These are phyloP conservation scores for Chrysomela aeneicollis DNA, from an alignment of 2,888 invertebrate genomes.

Conservation along the genomic window DNA sequence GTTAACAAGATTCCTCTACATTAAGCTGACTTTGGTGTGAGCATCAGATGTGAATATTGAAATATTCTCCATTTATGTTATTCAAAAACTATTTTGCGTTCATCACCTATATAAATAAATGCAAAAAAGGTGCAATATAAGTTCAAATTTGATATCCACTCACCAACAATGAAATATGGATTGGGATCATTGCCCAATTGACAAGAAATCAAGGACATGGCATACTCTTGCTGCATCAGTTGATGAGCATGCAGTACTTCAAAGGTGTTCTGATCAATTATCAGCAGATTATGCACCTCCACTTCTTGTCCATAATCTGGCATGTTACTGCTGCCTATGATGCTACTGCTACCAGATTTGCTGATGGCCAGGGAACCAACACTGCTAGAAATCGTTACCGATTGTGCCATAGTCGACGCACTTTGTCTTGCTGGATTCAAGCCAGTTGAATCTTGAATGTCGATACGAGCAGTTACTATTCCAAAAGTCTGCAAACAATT, in stretches of 20 bases:
- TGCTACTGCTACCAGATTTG: slow-evolving; percentile 61
- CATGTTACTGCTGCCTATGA: slow-evolving; percentile 50
- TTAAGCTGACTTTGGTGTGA: no score
- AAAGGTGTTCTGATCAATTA: slow-evolving; percentile 96
- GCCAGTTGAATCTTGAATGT: slow-evolving; percentile 82
- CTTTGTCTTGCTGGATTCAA: slow-evolving; percentile 72
- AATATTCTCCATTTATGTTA: no score
- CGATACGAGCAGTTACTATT: slow-evolving; percentile 88
- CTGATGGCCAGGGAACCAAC: slow-evolving; percentile 61
- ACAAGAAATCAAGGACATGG: slow-evolving; percentile 89
- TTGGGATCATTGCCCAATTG: slow-evolving; percentile 90
- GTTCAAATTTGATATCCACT: slow-evolving; percentile 30
- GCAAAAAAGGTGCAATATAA: no score
- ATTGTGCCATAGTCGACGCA: slow-evolving; percentile 80
- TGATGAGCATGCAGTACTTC: slow-evolving; percentile 96
- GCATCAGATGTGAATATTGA: no score
- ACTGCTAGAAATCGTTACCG: slow-evolving; percentile 67
- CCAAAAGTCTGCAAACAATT: slow-evolving; percentile 80
- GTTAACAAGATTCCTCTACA: no score
- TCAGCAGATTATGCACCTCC: slow-evolving; percentile 87
- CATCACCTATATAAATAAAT: no score
- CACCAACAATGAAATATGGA: slow-evolving; percentile 91
- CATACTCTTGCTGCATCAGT: slow-evolving; percentile 89
- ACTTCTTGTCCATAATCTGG: slow-evolving; percentile 81
- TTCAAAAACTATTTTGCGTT: no score